These are phyloP conservation scores for Drosophila arawakana DNA, from an alignment of 1,140 invertebrate species.

Conservation along the genomic window DNA sequence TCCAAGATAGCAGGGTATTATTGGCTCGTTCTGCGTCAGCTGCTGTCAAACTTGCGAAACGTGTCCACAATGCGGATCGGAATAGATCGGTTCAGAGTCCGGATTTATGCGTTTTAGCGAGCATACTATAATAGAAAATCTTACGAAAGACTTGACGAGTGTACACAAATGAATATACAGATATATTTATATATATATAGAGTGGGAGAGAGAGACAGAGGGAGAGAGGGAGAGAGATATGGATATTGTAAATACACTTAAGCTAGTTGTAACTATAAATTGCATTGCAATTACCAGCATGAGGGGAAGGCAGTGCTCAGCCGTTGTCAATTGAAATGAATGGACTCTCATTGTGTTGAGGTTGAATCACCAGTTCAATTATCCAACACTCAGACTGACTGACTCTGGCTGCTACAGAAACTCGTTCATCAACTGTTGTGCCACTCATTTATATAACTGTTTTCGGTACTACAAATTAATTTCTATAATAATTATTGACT, in stretches of 20 bases:
- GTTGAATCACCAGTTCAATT: slow-evolving; percentile 28
- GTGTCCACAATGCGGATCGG: slow-evolving; percentile 17
- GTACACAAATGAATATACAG: not conserved
- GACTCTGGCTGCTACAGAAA: not conserved
- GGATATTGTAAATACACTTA: no score
- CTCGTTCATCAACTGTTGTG: not conserved
- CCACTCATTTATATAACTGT: not conserved
- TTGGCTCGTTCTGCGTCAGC: slow-evolving; percentile 32
- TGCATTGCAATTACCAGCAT: slow-evolving; percentile 31
- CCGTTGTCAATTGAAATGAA: slow-evolving; percentile 36
- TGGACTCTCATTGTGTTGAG: slow-evolving; percentile 16
- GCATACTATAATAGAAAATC: slow-evolving; percentile 41
- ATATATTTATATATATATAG: not conserved
- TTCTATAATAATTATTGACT: not conserved
- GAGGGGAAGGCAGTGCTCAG: slow-evolving; percentile 10
- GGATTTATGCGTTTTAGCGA: slow-evolving; percentile 42
- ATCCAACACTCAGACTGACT: slow-evolving; percentile 22
- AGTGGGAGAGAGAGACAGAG: no score
- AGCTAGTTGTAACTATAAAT: slow-evolving; percentile 7
- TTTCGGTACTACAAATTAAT: slow-evolving; percentile 8
- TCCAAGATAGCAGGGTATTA: slow-evolving; percentile 8
- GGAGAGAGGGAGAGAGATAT: no score
- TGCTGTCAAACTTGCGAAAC: slow-evolving; percentile 35
- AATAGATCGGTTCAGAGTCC: not conserved
- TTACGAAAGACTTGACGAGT: slow-evolving; percentile 31